phyloP scores from a whole-genome alignment of 2,113 vertebrate genomes.

The Mesocricetus auratus region DNA sequence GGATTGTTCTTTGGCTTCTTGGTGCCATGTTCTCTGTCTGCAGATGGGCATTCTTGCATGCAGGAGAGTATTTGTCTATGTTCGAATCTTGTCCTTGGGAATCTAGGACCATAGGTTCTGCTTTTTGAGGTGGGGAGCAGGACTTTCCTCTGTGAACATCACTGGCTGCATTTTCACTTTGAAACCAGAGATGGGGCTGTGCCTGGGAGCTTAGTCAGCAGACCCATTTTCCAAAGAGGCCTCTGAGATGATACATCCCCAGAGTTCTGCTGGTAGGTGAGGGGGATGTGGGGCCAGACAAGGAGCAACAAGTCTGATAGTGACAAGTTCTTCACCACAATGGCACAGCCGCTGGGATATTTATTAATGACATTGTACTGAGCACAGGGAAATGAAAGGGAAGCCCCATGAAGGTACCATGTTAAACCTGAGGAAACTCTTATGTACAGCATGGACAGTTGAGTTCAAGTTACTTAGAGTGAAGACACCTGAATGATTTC shows the following conservation, averaged over 20 bases:
- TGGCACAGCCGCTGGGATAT: neutral
- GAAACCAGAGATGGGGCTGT: neutral
- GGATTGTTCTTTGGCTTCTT: neutral
- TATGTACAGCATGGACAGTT: neutral
- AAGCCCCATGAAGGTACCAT: neutral
- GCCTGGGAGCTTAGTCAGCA: too few relatives aligned
- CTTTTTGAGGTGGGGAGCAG: neutral
- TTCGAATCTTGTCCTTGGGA: neutral
- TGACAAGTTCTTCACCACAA: neutral
- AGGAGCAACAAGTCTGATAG: neutral
- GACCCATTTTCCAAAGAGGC: neutral
- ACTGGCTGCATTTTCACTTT: neutral
- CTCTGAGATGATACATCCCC: neutral
- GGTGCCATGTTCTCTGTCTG: neutral
- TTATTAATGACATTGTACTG: neutral
- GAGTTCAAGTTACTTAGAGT: neutral
- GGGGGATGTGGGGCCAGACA: fast-evolving
- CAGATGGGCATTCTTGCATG: neutral
- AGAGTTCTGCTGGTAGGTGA: neutral
- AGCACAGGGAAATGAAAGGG: neutral
- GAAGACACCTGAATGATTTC: neutral
- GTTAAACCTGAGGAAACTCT: neutral
- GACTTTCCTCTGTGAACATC: neutral
- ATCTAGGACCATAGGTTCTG: neutral
- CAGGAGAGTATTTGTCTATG: neutral